Evolutionary conservation across 2,888 invertebrate species (phyloP), one percentile per base, ranked within the genome.

Genomic region (Ischnus inquisitorius): DNA sequence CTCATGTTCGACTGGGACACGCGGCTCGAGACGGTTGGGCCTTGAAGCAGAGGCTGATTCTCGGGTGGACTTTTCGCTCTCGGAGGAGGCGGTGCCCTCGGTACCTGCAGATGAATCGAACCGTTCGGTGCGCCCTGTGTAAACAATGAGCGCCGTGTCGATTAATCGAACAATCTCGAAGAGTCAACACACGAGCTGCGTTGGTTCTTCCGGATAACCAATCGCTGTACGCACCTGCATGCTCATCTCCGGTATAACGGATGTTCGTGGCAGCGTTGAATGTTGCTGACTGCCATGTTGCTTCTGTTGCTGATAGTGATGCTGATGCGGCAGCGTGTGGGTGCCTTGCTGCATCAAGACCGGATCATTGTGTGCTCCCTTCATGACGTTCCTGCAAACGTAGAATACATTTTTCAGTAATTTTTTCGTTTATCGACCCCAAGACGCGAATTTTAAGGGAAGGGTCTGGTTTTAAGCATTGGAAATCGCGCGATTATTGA

Each of bases 1-100:
- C 97, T 97, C 94, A 97, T 97, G 85, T 97, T 97, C 88, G 97
- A 97, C 93, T 97, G 97, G 71, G 97, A 97, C 93, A 97, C 96
- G 92, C 95, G 95, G 91, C 96, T 95, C 83, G 94, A 94, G 82
- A 95, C 95, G 80, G 94, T 94, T 48, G 93, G 93, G 41, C 91
- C 90, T 79, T 93, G 93, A 85, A 95, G 92, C 79, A 95, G 92
- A 4, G 95, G 95, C 88, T 95, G 95, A 77, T 94, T 95, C 89
- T 95, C 95, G n/a, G 94, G 94, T 6, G 95, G 95, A 88, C 95
- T 95, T 89, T 94, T 95, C 12, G 94, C 93, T 87, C 95, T 94
- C 0, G 95, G 95, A 1, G 95, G 94, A 19, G 95, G 95, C 12
- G 95, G 95, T 12, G 95, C 95, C 74, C 95, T 93, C n/a, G 95